A percentile compares a stretch with the other conserved stretches of the same genome.
Evolutionary conservation across 64 coral and sea anemone genomes (phyloP).

Genomic region (Orbicella faveolata): DNA sequence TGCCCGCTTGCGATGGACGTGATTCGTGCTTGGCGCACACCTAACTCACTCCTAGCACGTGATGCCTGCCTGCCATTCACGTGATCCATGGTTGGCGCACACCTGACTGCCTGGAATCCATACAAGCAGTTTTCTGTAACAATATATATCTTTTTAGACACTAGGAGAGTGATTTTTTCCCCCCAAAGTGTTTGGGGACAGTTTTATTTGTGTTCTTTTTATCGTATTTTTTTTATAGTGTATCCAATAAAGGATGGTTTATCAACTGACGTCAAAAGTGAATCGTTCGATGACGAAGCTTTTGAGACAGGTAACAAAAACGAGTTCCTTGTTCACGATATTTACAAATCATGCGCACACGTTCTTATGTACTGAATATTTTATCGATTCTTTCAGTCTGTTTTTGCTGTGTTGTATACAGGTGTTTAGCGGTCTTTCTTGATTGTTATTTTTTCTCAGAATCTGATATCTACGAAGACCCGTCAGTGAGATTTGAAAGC

Average conservation of each 20-base stretch:
- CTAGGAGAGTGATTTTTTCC: no score
- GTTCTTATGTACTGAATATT: no score
- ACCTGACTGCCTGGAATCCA: no score
- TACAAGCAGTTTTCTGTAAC: no score
- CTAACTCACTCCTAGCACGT: no score
- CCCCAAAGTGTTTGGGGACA: no score
- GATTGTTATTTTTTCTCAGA: slow-evolving; percentile 43
- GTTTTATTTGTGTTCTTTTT: not conserved
- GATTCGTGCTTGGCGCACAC: no score
- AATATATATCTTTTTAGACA: no score
- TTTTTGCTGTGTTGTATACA: not conserved
- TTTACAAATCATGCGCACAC: not conserved
- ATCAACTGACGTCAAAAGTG: not conserved
- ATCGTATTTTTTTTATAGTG: slow-evolving; percentile 6
- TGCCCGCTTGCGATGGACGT: no score
- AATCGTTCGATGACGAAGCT: slow-evolving; percentile 45
- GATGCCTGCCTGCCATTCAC: no score
- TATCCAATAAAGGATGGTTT: slow-evolving; percentile 35
- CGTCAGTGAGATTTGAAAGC: slow-evolving; percentile 89
- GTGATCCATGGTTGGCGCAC: no score
- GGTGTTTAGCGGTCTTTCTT: not conserved
- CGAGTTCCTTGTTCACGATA: not conserved
- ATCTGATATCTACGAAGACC: slow-evolving; percentile 98
- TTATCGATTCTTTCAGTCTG: no score
- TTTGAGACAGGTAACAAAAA: slow-evolving; percentile 69